Evolutionary conservation across 1,140 invertebrate genomes (phyloP).

Genomic region (Drosophila parabipectinata): DNA sequence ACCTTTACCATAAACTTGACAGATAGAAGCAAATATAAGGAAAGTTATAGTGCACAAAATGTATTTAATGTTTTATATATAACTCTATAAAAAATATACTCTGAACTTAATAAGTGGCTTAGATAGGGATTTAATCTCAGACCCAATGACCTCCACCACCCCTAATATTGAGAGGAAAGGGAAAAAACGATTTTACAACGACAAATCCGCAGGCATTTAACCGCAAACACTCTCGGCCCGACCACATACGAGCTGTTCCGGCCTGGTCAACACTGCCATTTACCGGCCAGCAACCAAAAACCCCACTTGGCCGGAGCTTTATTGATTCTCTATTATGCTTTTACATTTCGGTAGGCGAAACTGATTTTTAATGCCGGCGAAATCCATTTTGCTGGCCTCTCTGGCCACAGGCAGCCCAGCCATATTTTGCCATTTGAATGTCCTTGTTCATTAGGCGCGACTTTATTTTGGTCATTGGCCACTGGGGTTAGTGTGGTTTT

Average conservation of each 20-base stretch:
- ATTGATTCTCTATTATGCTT: slow-evolving; percentile 64
- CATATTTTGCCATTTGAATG: slow-evolving; percentile 55
- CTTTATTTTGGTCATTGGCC: slow-evolving; percentile 35
- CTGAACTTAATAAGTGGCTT: not conserved
- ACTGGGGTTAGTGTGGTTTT: slow-evolving; percentile 8
- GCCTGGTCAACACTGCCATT: slow-evolving; percentile 41
- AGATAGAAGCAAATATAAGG: too few species aligned
- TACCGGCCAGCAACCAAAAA: slow-evolving; percentile 5
- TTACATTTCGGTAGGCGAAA: slow-evolving; percentile 50
- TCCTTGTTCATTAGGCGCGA: slow-evolving; percentile 44
- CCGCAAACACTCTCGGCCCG: slow-evolving; percentile 10
- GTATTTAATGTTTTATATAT: too few species aligned
- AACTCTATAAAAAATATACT: not conserved
- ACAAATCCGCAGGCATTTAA: slow-evolving; percentile 10
- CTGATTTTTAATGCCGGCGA: slow-evolving; percentile 64
- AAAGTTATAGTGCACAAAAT: too few species aligned
- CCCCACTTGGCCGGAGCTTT: slow-evolving; percentile 39
- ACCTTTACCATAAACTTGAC: too few species aligned
- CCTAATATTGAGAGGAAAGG: not conserved
- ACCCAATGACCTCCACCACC: not conserved
- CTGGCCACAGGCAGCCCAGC: slow-evolving; percentile 15
- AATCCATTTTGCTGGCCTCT: slow-evolving; percentile 53
- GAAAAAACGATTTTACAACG: not conserved
- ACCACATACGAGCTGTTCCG: slow-evolving; percentile 24
- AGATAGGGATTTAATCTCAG: not conserved